Evolutionary conservation across 1,140 invertebrate genomes (phyloP).

Genomic region (Arctopsyche grandis): DNA sequence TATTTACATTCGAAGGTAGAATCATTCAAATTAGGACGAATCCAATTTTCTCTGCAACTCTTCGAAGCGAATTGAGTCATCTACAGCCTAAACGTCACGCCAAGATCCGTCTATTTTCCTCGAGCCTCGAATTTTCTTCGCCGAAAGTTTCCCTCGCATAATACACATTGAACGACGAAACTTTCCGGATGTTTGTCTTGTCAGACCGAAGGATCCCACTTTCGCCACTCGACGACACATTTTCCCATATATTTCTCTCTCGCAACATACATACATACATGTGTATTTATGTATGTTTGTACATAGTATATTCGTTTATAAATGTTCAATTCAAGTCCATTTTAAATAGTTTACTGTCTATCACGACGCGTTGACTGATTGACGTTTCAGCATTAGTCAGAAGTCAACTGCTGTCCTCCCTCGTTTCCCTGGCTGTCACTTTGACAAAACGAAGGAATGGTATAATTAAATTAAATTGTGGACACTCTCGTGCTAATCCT

Average conservation of each 20-base stretch:
- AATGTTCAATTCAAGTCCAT: too few relatives aligned
- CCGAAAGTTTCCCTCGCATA: not conserved
- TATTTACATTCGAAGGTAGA: too few relatives aligned
- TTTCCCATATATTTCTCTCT: not conserved
- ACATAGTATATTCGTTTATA: too few relatives aligned
- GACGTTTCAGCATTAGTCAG: constrained; percentile 17
- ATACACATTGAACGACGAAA: not conserved
- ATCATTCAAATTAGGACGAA: too few relatives aligned
- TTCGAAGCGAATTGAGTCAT: too few relatives aligned
- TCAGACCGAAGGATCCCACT: not conserved
- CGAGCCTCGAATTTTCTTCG: too few relatives aligned
- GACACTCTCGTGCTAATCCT: not conserved
- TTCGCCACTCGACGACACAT: not conserved
- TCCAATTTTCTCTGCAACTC: too few relatives aligned
- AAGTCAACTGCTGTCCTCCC: constrained; percentile 9
- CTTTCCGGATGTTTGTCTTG: constrained; percentile 18
- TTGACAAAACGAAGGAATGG: not conserved
- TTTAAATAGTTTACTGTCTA: not conserved
- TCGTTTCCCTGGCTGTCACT: constrained; percentile 8
- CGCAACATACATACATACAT: not conserved
- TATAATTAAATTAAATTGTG: constrained; percentile 14
- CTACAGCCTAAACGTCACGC: too few relatives aligned
- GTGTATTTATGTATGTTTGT: not conserved
- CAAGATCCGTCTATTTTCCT: too few relatives aligned
- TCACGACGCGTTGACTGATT: not conserved